Base-by-base conservation (phyloP, 2,113 vertebrate genomes). In the Tupaia tana region DNA sequence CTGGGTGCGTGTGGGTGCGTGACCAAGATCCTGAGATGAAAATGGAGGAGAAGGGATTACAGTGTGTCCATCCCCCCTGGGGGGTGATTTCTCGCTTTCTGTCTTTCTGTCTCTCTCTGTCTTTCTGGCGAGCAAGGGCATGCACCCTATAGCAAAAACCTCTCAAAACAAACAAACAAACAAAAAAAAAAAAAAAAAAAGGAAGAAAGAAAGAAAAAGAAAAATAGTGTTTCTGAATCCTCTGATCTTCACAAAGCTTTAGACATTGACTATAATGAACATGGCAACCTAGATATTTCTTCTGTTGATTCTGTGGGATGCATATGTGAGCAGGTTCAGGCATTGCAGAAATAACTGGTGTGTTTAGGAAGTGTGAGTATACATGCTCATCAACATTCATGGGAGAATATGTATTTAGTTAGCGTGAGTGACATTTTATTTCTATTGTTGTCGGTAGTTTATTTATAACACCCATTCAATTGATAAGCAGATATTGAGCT, bases 381-480 rank as follows among this genome's bases (percentile, higher is more conserved):
- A 78, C 4, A 22, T 79, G n/a, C 18, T 67, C 64, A 87, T 88
- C 71, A 34, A 59, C n/a, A 61, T 67, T 73, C 29, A 74, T 25
- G 52, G 1, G 1, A 78, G 16, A 87, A 15, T 22, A 24, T 34
- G 7, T 52, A 83, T 79, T 84, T 86, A 79, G 70, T 79, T 93
- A 94, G 64, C 54, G 86, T 29, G 70, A 84, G 92, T 82, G 90
- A 25, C 16, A 87, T 89, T 78, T 85, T 88, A 80, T 71, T 59
- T 14, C n/a, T 86, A 29, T 67, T 73, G 12, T 79, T 83, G 2
- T 54, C 52, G 56, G 7, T 83, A 25, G 6, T 71, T 70, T 58
- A 73, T 80, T 73, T 95, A 64, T 71, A 61, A n/a, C 2, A 24
- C 22, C 12, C 66, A 29, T 89, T 93, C 89, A 85, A 58, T 85